Percentiles rank a stretch among this genome's conserved stretches.
Conservation (phyloP, 2,888 invertebrate genomes). For the Sesia bembeciformis region DNA sequence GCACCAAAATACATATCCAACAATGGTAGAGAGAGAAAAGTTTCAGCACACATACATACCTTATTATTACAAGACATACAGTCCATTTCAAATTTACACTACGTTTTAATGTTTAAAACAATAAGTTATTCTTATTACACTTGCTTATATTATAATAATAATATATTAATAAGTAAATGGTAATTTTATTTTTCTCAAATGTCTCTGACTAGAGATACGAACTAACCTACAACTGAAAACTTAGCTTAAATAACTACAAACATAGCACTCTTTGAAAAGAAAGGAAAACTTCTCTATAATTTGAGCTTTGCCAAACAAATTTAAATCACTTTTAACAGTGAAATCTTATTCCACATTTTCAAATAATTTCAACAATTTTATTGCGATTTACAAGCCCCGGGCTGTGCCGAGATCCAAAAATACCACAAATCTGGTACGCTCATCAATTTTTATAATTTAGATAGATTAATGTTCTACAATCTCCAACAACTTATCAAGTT, state of each 20-base stretch:
- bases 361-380: slow-evolving; percentile 14
- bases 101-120: slow-evolving; percentile 38
- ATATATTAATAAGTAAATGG: slow-evolving; percentile 68
- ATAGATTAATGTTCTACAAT: too few species aligned
- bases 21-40: slow-evolving; percentile 63
- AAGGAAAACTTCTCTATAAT: slow-evolving; percentile 39
- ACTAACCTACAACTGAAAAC: slow-evolving; percentile 57
- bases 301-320: slow-evolving; percentile 65
- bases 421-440: too few species aligned
- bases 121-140: slow-evolving; percentile 62
- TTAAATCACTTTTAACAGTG: slow-evolving; percentile 41
- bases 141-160: slow-evolving; percentile 56
- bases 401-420: too few species aligned
- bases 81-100: slow-evolving; percentile 44
- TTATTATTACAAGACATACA: slow-evolving; percentile 36
- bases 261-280: slow-evolving; percentile 33
- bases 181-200: slow-evolving; percentile 59
- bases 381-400: slow-evolving; percentile 14
- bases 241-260: slow-evolving; percentile 39
- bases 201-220: slow-evolving; percentile 73
- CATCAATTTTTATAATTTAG: too few species aligned
- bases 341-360: slow-evolving; percentile 60
- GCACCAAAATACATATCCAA: slow-evolving; percentile 65
- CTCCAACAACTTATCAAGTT: too few species aligned
- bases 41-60: slow-evolving; percentile 30